Evolutionary conservation across 2,888 invertebrate genomes (phyloP), one percentile per base, ranked within the genome.

Genomic region (Diadegma fenestrale): DNA sequence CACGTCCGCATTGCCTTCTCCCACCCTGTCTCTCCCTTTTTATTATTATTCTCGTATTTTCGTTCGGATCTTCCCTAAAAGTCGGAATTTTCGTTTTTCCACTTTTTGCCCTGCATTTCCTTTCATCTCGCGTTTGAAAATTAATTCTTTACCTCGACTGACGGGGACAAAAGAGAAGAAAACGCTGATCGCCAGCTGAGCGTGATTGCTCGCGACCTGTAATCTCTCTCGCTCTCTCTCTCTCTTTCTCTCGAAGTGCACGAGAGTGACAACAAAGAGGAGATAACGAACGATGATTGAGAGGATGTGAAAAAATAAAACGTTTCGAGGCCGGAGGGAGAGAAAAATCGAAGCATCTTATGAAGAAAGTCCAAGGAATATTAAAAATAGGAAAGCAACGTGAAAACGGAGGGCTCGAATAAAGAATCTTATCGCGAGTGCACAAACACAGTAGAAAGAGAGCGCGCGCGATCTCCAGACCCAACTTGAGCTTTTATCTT

Each of bases 1-100:
- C 83, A 84, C 84, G 75, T 84, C 79, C 83, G 78, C 79, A 73
- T 83, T 72, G 64, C 76, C 54, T 69, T 75, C 82, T 80, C 80
- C 80, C 82, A 69, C 75, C 71, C 51, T 26, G 12, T 68, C 48
- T 79, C 69, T 48, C 73, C 61, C 76, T 72, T 64, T 77, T 48
- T 51, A 72, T 77, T 76, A 33, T 76, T 51, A 51, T 66, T 77
- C 41, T 37, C n/a, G 71, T 26, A 6, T 26, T 30, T 19, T 26
- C 22, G 26, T 69, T 69, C 43, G 43, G 17, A 45, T 26, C 0
- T 48, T 69, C 22, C 26, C 12, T 14, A 12, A 22, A 26, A 22
- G 12, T 58, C 22, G 4, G 4, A 58, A 58, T 58, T 26, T 58
- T 26, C 0, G 1, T 58, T 26, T 22, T 54, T 1, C 51, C 19